These are phyloP conservation scores for Planococcus citri DNA, from an alignment of 1,140 invertebrate species.

Conservation along the genomic window DNA sequence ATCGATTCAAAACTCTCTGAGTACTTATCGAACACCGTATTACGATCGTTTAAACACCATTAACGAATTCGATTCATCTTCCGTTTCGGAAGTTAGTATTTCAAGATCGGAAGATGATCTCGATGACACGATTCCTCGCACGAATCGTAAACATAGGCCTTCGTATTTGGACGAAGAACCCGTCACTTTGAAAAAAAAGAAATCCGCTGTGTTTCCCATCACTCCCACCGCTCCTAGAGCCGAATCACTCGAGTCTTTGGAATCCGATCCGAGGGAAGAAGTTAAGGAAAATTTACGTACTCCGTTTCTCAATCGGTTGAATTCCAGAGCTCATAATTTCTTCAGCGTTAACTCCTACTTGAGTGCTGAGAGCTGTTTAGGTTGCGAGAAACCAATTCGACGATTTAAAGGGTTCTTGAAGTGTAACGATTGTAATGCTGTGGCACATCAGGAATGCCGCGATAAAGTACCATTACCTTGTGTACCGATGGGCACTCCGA, in stretches of 20 bases:
- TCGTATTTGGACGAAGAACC: not conserved
- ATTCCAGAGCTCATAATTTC: not conserved
- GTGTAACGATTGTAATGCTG: slow-evolving; percentile 63
- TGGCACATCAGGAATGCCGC: slow-evolving; percentile 66
- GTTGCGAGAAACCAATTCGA: not conserved
- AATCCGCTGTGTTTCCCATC: not conserved
- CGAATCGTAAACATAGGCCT: not conserved
- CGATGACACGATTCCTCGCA: not conserved
- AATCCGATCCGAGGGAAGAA: not conserved
- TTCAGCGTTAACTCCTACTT: not conserved
- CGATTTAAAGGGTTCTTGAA: slow-evolving; percentile 40
- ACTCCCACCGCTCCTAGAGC: not conserved
- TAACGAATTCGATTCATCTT: not conserved
- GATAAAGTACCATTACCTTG: slow-evolving; percentile 67
- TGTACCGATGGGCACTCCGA: slow-evolving; percentile 52
- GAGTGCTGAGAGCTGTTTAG: not conserved
- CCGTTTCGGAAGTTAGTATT: not conserved
- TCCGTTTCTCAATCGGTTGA: not conserved
- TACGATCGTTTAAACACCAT: not conserved
- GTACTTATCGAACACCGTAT: not conserved
- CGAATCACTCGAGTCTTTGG: not conserved
- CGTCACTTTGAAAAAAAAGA: not conserved
- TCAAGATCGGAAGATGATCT: not conserved
- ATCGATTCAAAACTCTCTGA: not conserved
- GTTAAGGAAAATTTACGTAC: not conserved